Percentiles rank a stretch among this genome's conserved stretches.
Conservation (phyloP, 2,797 vertebrate species). For the Linurgus olivaceus region DNA sequence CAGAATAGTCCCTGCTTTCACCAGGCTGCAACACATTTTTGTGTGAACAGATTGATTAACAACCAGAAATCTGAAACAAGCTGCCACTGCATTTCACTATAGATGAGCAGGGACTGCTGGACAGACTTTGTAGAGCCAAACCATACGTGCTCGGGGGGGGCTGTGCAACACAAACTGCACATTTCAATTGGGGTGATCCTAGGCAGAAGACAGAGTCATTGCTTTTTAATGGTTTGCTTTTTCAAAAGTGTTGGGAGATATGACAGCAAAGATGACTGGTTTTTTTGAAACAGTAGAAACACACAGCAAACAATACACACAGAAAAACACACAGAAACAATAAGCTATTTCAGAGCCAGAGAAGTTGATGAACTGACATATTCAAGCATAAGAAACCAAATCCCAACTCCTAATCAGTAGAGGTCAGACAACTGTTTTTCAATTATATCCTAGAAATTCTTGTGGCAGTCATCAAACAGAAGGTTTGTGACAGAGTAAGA, state of each 20-base stretch:
- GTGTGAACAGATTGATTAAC: neutral
- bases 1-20: neutral
- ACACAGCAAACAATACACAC: neutral
- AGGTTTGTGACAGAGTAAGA: neutral
- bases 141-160: fast-evolving
- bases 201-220: neutral
- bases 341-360: neutral
- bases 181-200: neutral
- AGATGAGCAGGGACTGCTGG: neutral
- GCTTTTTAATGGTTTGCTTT: neutral
- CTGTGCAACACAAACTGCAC: neutral
- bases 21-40: neutral
- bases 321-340: neutral
- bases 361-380: neutral
- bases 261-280: fast-evolving
- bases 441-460: neutral
- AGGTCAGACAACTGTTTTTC: neutral
- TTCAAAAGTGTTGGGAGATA: neutral
- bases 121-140: neutral
- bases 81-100: neutral
- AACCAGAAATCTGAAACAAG: neutral
- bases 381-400: neutral
- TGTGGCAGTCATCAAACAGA: neutral
- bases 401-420: neutral
- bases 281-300: neutral